Conservation (phyloP, 2,797 vertebrate genomes). For the Myotis planiceps region DNA sequence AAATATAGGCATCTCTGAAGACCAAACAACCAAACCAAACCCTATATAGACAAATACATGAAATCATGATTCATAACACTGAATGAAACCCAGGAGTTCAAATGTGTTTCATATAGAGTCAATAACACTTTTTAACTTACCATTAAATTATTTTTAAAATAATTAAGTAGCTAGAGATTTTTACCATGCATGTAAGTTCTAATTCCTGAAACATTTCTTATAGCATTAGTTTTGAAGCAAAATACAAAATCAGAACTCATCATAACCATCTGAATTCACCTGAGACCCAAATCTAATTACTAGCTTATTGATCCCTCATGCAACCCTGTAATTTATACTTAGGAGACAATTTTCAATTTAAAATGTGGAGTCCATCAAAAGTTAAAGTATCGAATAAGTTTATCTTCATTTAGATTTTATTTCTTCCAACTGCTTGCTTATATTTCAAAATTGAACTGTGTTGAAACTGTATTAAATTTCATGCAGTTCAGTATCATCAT, state of each 20-base stretch:
- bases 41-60: neutral
- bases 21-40: neutral
- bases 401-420: conserved; percentile 14
- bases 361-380: neutral
- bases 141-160: neutral
- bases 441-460: neutral
- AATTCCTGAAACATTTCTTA: conserved; percentile 37
- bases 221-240: neutral
- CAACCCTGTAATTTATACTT: conserved; percentile 26
- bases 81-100: neutral
- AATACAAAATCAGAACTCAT: conserved; percentile 45
- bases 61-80: neutral
- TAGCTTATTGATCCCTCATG: conserved; percentile 53
- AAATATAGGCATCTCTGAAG: neutral
- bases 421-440: neutral
- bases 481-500: neutral
- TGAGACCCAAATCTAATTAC: conserved; percentile 65
- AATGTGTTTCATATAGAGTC: neutral
- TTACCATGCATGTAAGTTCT: neutral
- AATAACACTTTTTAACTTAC: neutral
- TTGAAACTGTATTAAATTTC: neutral
- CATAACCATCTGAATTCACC: neutral
- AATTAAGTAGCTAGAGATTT: neutral
- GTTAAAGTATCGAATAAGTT: neutral
- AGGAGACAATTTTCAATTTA: conserved; percentile 35